Conservation (phyloP, 2,113 vertebrate genomes). For the Callionymus lyra region DNA sequence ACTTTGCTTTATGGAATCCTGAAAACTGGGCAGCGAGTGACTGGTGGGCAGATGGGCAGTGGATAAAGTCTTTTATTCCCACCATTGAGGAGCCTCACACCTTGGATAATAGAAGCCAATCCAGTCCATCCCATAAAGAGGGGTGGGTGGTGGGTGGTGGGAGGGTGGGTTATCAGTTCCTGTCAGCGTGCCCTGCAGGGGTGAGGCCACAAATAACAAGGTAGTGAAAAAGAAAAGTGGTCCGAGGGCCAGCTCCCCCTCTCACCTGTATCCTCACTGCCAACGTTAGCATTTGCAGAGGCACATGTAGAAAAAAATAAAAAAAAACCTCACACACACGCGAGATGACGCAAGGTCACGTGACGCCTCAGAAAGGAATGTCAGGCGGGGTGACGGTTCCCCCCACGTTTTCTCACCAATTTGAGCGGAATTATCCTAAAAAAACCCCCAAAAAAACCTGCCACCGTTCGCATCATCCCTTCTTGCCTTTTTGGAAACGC, state of each 20-base stretch:
- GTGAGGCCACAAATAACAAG: slow-evolving; percentile 64
- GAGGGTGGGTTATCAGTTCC: slow-evolving; percentile 69
- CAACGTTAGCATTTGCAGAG: slow-evolving; percentile 58
- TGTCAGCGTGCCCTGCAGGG: slow-evolving; percentile 68
- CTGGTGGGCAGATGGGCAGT: slow-evolving; percentile 55
- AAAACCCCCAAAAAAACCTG: too few species aligned
- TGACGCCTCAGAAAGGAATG: slow-evolving; percentile 27
- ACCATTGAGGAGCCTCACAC: slow-evolving; percentile 62
- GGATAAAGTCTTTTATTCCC: slow-evolving; percentile 63
- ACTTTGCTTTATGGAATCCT: slow-evolving; percentile 37
- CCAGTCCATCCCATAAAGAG: slow-evolving; percentile 68
- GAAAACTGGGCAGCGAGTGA: slow-evolving; percentile 42
- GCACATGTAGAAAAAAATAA: slow-evolving; percentile 33
- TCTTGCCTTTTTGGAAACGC: too few species aligned
- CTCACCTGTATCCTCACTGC: slow-evolving; percentile 47
- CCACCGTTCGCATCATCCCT: too few species aligned
- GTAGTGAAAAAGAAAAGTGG: slow-evolving; percentile 57
- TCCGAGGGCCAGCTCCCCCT: slow-evolving; percentile 47
- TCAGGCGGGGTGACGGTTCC: slow-evolving; percentile 11
- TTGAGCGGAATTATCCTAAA: too few species aligned
- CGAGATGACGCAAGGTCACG: slow-evolving; percentile 25
- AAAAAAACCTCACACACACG: too few species aligned
- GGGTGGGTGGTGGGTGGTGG: too few species aligned
- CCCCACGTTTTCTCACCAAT: too few species aligned
- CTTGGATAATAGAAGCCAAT: slow-evolving; percentile 70